Evolutionary conservation across 2,113 vertebrate genomes (phyloP).

Genomic region (Carlito syrichta): DNA sequence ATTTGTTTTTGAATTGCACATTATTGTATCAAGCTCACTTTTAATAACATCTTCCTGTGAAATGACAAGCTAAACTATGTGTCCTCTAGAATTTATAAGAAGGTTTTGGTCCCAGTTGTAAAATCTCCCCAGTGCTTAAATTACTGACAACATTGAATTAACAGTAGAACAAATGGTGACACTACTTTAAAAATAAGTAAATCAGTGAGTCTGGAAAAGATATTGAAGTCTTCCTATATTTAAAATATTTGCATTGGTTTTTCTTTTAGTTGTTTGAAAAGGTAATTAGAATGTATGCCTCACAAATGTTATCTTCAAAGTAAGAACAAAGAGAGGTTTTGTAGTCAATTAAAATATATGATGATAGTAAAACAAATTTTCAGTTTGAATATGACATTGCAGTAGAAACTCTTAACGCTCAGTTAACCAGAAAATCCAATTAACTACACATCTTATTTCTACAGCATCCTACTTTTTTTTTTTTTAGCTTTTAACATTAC

Average conservation of each 20-base stretch:
- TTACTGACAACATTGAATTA: conserved; percentile 72
- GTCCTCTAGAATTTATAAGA: conserved; percentile 70
- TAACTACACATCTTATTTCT: not conserved
- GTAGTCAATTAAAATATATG: not conserved
- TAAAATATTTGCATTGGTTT: not conserved
- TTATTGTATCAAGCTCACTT: conserved; percentile 14
- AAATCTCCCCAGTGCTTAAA: conserved; percentile 71
- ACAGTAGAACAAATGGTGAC: conserved; percentile 45
- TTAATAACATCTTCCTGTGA: conserved; percentile 65
- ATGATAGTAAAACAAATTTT: conserved; percentile 18
- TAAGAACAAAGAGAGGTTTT: not conserved
- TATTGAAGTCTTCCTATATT: not conserved
- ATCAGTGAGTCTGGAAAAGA: not conserved
- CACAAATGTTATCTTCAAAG: not conserved
- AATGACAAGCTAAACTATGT: conserved; percentile 70
- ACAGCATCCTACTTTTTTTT: not conserved
- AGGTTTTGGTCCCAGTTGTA: conserved; percentile 54
- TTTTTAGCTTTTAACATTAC: not conserved
- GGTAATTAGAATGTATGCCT: not conserved
- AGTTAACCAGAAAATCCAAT: conserved; percentile 47
- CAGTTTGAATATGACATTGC: not conserved
- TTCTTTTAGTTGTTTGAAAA: not conserved
- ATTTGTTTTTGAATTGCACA: conserved; percentile 24
- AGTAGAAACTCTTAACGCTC: not conserved
- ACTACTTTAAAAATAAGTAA: conserved; percentile 20